Conservation (phyloP, 2,888 invertebrate genomes). For the Hydrotaea diabolus region DNA sequence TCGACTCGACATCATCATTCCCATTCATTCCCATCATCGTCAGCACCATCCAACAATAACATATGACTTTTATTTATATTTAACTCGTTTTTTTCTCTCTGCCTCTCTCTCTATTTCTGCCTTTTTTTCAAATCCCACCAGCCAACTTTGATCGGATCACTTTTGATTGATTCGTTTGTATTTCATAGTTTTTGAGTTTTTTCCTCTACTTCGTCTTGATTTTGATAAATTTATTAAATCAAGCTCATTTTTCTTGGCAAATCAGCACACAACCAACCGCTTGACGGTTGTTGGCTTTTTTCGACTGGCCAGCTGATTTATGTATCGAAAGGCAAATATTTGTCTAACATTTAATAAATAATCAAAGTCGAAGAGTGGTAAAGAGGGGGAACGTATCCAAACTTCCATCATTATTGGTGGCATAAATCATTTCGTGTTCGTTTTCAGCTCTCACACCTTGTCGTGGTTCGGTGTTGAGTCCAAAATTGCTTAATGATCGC, state of each 20-base stretch:
- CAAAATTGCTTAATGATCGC: slow-evolving; percentile 23
- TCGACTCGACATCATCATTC: slow-evolving; percentile 19
- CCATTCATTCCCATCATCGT: background rate
- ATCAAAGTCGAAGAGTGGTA: background rate
- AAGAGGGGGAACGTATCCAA: background rate
- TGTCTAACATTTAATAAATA: slow-evolving; percentile 38
- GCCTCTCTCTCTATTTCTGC: background rate
- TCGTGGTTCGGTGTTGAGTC: background rate
- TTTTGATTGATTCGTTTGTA: background rate
- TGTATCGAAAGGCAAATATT: slow-evolving; percentile 47
- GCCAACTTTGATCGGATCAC: background rate
- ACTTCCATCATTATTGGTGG: slow-evolving; percentile 5
- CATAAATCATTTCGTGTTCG: background rate
- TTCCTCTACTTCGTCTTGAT: background rate
- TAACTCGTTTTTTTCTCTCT: too few species aligned
- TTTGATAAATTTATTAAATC: slow-evolving; percentile 51
- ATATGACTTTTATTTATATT: background rate
- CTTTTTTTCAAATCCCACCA: background rate
- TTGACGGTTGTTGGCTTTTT: background rate
- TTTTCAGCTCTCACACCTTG: background rate
- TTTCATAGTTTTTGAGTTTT: background rate
- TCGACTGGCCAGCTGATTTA: slow-evolving; percentile 15
- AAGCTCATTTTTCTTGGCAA: slow-evolving; percentile 12
- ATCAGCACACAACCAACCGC: background rate
- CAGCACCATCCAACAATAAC: background rate